phyloP scores from a whole-genome alignment of 2,113 vertebrate species.

The Bettongia penicillata region DNA sequence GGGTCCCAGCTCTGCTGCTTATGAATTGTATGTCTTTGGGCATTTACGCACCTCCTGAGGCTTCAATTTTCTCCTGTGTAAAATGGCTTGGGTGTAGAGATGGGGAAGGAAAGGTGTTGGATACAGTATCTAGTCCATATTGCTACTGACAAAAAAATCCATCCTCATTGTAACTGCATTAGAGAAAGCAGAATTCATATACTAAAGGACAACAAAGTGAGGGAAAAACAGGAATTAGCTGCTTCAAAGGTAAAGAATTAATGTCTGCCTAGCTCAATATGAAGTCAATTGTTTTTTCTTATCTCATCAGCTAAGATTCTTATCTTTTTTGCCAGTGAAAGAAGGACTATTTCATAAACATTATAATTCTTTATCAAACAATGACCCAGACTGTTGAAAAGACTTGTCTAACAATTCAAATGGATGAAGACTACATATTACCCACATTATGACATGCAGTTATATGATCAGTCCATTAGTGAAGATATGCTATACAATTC shows the following conservation, averaged over 20 bases:
- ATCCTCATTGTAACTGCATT: background rate
- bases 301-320: background rate
- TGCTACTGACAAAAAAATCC: background rate
- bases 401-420: background rate
- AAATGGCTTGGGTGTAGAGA: background rate
- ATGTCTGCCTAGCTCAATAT: background rate
- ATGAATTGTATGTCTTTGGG: background rate
- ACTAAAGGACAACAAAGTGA: background rate
- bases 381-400: background rate
- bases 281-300: background rate
- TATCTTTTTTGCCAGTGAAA: slow-evolving; percentile 43
- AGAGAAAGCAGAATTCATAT: background rate
- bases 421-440: background rate
- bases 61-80: background rate
- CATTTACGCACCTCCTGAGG: background rate
- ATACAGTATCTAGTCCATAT: background rate
- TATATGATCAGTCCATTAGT: background rate
- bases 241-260: background rate
- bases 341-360: slow-evolving; percentile 31
- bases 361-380: slow-evolving; percentile 68
- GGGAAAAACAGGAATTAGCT: background rate
- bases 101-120: background rate
- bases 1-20: background rate
- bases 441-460: background rate
- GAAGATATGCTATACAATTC: background rate